phyloP scores from a whole-genome alignment of 2,113 vertebrate genomes.

The Nestor notabilis region DNA sequence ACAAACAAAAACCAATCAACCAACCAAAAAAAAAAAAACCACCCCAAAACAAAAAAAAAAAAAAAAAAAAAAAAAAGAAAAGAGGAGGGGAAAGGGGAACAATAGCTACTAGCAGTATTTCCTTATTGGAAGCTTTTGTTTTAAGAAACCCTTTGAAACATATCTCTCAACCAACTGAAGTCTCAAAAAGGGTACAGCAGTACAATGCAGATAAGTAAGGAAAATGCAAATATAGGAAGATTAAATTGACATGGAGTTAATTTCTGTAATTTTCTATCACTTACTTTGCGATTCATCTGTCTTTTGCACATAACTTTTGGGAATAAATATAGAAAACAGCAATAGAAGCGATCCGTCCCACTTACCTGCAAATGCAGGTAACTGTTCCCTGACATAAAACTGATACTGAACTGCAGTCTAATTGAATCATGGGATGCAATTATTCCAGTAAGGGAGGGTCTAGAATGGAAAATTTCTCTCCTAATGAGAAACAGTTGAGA shows the following conservation, averaged over 20 bases:
- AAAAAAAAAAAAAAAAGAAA: not conserved
- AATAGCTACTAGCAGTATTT: conserved; percentile 23
- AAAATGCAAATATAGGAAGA: not conserved
- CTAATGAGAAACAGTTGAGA: conserved; percentile 70
- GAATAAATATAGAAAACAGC: not conserved
- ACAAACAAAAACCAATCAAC: not conserved
- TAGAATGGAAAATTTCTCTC: not conserved
- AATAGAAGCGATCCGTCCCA: not conserved
- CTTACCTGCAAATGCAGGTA: conserved; percentile 26
- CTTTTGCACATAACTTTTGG: not conserved
- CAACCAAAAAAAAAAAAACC: too few species aligned
- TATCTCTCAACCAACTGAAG: conserved; percentile 63
- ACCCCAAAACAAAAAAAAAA: too few species aligned
- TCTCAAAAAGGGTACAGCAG: not conserved
- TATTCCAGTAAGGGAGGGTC: not conserved
- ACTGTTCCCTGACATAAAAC: conserved; percentile 12
- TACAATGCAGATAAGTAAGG: not conserved
- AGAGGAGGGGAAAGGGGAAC: not conserved
- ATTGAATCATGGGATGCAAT: not conserved
- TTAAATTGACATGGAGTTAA: not conserved
- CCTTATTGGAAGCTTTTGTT: conserved; percentile 11
- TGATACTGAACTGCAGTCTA: not conserved
- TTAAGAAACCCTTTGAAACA: conserved; percentile 38
- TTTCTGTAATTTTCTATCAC: not conserved
- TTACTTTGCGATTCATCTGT: not conserved